Conservation (phyloP, 2,113 vertebrate genomes). For the Pelodiscus sinensis region DNA sequence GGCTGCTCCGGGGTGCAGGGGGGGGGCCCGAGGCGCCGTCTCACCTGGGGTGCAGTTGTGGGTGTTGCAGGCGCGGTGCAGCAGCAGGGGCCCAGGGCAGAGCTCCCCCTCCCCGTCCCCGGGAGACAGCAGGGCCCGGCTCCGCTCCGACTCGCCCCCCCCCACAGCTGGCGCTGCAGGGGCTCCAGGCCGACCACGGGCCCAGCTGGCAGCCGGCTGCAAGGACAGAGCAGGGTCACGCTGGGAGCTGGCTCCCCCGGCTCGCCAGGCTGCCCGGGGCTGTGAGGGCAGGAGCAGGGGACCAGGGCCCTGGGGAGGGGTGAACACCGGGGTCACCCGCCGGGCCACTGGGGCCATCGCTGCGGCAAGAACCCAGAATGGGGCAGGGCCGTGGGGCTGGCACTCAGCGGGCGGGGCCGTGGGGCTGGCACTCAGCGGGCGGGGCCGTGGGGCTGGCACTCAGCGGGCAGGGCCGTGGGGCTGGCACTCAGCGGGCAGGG, state of each 20-base stretch:
- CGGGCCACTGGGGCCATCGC: no score
- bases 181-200: constrained; percentile 83
- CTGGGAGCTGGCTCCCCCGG: accelerated
- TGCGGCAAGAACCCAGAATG: no score
- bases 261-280: not conserved
- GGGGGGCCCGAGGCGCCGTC: no score
- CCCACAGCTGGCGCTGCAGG: constrained; percentile 81
- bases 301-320: not conserved
- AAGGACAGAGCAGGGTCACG: not conserved
- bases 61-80: constrained; percentile 80
- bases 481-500: no score
- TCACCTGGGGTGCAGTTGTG: constrained; percentile 83
- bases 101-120: constrained; percentile 65
- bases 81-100: constrained; percentile 74
- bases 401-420: not conserved
- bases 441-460: no score
- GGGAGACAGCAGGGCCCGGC: constrained; percentile 70
- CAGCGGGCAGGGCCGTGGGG: not conserved
- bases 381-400: not conserved
- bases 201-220: constrained; percentile 80
- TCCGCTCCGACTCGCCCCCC: constrained; percentile 77
- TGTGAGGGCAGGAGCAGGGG: not conserved
- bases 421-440: not conserved
- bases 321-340: no score
- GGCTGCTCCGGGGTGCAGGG: no score